Evolutionary conservation across 1,140 invertebrate species (phyloP).

Genomic region (Amyelois transitella): DNA sequence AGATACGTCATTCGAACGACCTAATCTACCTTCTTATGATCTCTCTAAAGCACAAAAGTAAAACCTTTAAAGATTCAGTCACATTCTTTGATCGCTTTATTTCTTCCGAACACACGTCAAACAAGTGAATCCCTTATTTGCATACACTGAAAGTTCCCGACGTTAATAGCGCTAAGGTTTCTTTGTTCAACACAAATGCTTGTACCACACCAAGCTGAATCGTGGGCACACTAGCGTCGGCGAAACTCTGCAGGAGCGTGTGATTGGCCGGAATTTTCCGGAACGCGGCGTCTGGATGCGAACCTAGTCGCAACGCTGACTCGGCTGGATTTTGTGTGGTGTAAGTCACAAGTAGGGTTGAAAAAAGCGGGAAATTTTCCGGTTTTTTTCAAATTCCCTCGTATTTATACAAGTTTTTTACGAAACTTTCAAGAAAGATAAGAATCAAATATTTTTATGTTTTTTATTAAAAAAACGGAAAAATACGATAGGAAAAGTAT

Average conservation of each 20-base stretch:
- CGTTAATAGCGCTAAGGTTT: not conserved
- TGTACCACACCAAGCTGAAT: not conserved
- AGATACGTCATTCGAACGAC: too few species aligned
- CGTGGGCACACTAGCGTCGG: not conserved
- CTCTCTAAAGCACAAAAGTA: too few species aligned
- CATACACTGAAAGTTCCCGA: not conserved
- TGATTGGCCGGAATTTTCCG: slow-evolving; percentile 29
- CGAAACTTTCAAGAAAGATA: too few species aligned
- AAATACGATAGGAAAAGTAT: too few species aligned
- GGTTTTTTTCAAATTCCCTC: too few species aligned
- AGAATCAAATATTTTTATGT: too few species aligned
- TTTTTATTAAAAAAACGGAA: too few species aligned
- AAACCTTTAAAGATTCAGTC: too few species aligned
- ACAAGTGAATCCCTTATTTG: not conserved
- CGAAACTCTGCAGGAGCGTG: slow-evolving; percentile 12
- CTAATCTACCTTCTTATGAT: too few species aligned
- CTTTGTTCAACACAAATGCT: not conserved
- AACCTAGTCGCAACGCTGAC: slow-evolving; percentile 24
- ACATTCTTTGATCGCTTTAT: too few species aligned
- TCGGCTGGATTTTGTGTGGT: slow-evolving; percentile 18
- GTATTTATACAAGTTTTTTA: too few species aligned
- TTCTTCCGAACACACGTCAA: not conserved
- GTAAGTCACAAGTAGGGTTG: slow-evolving; percentile 3
- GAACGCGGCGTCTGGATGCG: slow-evolving; percentile 15
- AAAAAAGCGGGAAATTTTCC: too few species aligned